A percentile compares a stretch with the other conserved stretches of the same genome.
Conservation (phyloP, 2,113 vertebrate species). For the Scolopax mira region DNA sequence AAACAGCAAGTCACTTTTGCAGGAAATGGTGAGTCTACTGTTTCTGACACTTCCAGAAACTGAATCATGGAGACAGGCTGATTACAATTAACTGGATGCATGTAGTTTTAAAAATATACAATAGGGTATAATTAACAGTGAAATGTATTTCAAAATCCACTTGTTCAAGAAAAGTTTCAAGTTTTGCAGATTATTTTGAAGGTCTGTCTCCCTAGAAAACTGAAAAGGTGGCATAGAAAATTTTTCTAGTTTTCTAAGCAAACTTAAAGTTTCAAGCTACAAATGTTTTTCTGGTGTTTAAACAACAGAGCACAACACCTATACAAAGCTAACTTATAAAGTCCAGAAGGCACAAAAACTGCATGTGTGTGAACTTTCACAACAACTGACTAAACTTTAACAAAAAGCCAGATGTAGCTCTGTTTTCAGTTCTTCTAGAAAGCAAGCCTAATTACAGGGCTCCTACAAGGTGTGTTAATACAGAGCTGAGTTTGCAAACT, state of each 20-base stretch:
- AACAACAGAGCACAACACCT: background rate
- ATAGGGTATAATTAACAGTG: background rate
- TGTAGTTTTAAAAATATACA: background rate
- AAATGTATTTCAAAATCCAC: background rate
- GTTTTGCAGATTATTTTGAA: background rate
- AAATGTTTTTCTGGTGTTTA: background rate
- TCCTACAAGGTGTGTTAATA: background rate
- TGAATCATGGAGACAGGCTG: background rate
- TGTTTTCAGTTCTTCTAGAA: background rate
- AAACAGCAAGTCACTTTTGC: background rate
- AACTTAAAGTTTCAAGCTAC: background rate
- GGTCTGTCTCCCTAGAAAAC: background rate
- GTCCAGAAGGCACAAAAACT: background rate
- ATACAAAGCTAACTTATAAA: accelerated
- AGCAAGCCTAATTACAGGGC: background rate
- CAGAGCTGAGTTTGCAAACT: background rate
- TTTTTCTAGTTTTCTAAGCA: background rate
- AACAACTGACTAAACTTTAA: background rate
- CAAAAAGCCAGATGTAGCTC: background rate
- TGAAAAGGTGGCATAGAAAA: background rate
- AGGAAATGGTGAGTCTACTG: background rate
- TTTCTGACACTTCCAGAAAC: background rate
- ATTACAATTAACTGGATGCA: background rate
- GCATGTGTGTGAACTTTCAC: background rate
- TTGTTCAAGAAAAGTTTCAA: background rate